phyloP scores from a whole-genome alignment of 2,113 vertebrate species.

The Leptobrachium ailaonicum region DNA sequence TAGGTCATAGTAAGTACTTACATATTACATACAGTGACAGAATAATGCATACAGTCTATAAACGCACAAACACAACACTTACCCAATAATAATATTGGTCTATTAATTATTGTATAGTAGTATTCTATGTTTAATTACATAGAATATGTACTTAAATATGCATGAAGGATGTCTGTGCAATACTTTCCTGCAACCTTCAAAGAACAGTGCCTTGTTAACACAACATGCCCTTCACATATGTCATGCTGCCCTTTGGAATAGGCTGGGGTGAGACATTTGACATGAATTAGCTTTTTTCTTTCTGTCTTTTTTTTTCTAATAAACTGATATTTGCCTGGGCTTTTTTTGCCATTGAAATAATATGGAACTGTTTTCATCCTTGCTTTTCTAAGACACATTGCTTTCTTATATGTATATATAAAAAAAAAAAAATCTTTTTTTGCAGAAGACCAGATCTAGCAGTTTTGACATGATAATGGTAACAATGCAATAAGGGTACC shows the following conservation, averaged over 20 bases:
- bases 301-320: background rate
- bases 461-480: conserved; percentile 26
- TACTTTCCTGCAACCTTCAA: background rate
- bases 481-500: conserved; percentile 24
- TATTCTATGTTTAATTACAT: no score
- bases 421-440: background rate
- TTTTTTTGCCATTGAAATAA: background rate
- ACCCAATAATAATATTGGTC: no score
- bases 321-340: background rate
- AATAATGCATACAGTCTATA: no score
- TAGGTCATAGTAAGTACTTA: no score
- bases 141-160: no score
- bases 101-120: no score
- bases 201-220: conserved; percentile 16
- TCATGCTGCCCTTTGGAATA: background rate
- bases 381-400: background rate
- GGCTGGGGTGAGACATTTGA: background rate
- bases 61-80: no score
- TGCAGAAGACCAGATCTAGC: background rate
- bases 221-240: conserved; percentile 1
- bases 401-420: no score
- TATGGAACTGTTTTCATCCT: no score
- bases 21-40: no score
- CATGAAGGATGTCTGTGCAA: no score
- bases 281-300: background rate